Base-by-base conservation (phyloP, 2,888 invertebrate species). In the Aplocera efformata region DNA sequence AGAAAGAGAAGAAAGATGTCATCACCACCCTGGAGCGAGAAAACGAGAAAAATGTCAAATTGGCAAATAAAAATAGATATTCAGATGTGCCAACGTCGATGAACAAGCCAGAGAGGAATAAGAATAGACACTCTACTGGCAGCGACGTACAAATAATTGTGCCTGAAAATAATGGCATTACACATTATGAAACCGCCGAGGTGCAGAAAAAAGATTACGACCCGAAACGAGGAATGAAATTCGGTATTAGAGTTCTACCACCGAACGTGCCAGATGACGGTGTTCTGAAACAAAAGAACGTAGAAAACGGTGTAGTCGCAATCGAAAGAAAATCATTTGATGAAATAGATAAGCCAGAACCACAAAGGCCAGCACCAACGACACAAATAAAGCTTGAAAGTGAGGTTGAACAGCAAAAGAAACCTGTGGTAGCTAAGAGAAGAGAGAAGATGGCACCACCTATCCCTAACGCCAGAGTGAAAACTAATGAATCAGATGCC, bases 241-340 rank as follows among this genome's bases (percentile, higher is more conserved):
- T 93, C 37, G 93, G 93, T 0, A 91, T 93, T 35, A 86, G 92
- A 61, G 93, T 93, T 0, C 70, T 93, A 3, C 92, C 92, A 7
- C 89, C 89, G 3, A 89, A 88, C 44, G 77, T 89, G 22, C 89
- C 89, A 20, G 88, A 89, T 60, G 89, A 89, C 52, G 89, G 88
- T 17, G 79, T 89, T 0, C 56, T 89, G 8, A 88, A 79, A 55
- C 82, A 85, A 37, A 88, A 85, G 43, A 79, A 60, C 34, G 63
- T 84, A 6, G 86, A 89, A 63, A 85, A 86, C 35, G 88, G 88
- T 6, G 62, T 63, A 0, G 60, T 83, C 1, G 60, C 78, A 27
- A 55, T 71, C 7, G 84, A 83, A 37, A 80, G 68, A 40, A 80
- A 76, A 62, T 58, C 78, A 3, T 32, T 73, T 1, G 88, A 88